These are phyloP conservation scores for Ophioninae sp. DNA, from an alignment of 2,888 invertebrate species.

Conservation along the genomic window DNA sequence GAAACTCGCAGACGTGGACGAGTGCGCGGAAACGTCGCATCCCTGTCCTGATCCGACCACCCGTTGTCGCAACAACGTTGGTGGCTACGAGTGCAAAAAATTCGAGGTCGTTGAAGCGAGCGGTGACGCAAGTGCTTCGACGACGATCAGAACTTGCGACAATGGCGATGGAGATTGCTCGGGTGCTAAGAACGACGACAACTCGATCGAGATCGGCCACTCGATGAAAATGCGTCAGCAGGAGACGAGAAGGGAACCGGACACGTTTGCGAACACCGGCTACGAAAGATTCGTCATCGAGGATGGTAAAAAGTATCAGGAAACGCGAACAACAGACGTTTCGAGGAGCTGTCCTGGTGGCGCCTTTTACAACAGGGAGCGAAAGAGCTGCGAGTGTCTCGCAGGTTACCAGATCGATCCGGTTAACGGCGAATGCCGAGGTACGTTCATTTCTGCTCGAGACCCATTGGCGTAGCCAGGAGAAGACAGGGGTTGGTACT, in stretches of 20 bases:
- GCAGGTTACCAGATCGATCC: conserved; percentile 45
- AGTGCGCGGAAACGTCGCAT: conserved; percentile 79
- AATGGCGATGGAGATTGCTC: conserved; percentile 34
- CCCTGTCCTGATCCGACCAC: conserved; percentile 82
- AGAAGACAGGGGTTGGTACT: too few species aligned
- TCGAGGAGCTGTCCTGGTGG: conserved; percentile 42
- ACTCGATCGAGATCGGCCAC: conserved; percentile 33
- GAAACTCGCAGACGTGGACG: conserved; percentile 82
- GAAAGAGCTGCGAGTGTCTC: conserved; percentile 45
- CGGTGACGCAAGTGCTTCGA: not conserved
- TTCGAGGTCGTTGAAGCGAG: conserved; percentile 15
- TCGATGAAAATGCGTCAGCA: conserved; percentile 29
- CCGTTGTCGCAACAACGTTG: conserved; percentile 89
- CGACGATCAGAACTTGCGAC: conserved; percentile 6
- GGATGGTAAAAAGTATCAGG: conserved; percentile 15
- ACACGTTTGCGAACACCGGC: conserved; percentile 22
- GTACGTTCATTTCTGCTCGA: conserved; percentile 15
- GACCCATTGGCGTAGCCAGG: not conserved
- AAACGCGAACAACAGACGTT: conserved; percentile 30
- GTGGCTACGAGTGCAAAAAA: conserved; percentile 83
- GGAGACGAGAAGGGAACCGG: conserved; percentile 23
- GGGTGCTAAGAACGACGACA: conserved; percentile 18
- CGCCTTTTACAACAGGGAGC: conserved; percentile 41
- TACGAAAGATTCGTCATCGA: conserved; percentile 38
- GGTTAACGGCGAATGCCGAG: conserved; percentile 46